Evolutionary conservation across 2,113 vertebrate genomes (phyloP), one percentile per base, ranked within the genome.

Genomic region (Recurvirostra avosetta): DNA sequence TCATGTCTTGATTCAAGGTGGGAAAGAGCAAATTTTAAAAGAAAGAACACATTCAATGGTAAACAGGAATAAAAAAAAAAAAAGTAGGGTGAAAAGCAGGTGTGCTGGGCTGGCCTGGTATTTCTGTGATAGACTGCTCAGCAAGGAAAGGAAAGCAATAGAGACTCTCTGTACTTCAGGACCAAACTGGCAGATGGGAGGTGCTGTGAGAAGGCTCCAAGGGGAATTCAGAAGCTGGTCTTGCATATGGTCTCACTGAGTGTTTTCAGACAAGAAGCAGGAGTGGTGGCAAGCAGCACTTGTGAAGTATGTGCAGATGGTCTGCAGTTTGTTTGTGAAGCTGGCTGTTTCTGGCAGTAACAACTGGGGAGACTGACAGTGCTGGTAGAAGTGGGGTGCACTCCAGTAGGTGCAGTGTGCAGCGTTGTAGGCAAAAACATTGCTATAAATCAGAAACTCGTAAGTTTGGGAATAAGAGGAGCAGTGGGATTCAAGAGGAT

Each of bases 201-300:
- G 29, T 43, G 40, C 66, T 55, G 66, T 0, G 1, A 26, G 63
- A 21, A n/a, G 43, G 8, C 26, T 23, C 8, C 30, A 23, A 73
- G 38, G n/a, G n/a, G 8, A 61, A 62, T 47, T 38, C 11, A n/a
- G 58, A 41, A 71, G 30, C 22, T 80, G 27, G 13, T 40, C 8
- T 14, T 79, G 16, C 10, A 5, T 11, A 0, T 27, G 29, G 2
- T 50, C 12, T 55, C 32, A 5, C 7, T 8, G 9, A 27, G 26
- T 20, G 15, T 4, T 83, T 47, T 21, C 7, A 26, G 59, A 16
- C 3, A 4, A 34, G 81, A 63, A 45, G 20, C 41, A 27, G 75
- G 20, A 74, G n/a, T 16, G 26, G 16, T 38, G 73, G 34, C 23
- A 71, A 32, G 41, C 4, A 7, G 34, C 26, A 18, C 26, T 16